phyloP scores from a whole-genome alignment of 2,888 invertebrate genomes.

The Petrolisthes manimaculis region DNA sequence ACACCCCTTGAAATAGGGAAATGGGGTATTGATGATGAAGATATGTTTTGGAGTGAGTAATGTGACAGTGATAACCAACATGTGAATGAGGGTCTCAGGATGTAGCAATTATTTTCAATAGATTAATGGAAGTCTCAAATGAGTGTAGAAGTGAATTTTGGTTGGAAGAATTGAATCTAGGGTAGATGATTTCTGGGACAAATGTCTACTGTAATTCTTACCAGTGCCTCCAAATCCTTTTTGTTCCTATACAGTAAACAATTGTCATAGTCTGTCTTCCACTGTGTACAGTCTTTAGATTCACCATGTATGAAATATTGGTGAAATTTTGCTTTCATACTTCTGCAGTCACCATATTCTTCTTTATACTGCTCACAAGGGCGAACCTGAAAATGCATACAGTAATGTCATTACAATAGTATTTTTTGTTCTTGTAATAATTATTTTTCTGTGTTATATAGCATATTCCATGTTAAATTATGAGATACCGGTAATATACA shows the following conservation, averaged over 20 bases:
- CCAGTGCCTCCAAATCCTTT: slow-evolving; percentile 78
- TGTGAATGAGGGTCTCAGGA: too few relatives aligned
- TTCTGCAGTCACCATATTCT: slow-evolving; percentile 85
- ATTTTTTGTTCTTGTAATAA: not conserved
- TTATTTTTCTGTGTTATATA: not conserved
- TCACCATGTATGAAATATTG: slow-evolving; percentile 88
- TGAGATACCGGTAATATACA: too few relatives aligned
- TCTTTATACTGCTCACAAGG: slow-evolving; percentile 84
- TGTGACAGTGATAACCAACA: too few relatives aligned
- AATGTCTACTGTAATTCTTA: slow-evolving; percentile 70
- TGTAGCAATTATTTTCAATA: too few relatives aligned
- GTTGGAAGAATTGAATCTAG: not conserved
- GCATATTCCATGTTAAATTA: too few relatives aligned
- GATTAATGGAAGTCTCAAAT: too few relatives aligned
- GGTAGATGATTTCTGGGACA: not conserved
- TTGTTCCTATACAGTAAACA: slow-evolving; percentile 79
- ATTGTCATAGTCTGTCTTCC: slow-evolving; percentile 83
- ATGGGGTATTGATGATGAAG: too few relatives aligned
- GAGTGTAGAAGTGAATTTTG: too few relatives aligned
- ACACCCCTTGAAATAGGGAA: too few relatives aligned
- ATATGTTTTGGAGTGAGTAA: too few relatives aligned
- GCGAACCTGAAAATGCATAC: slow-evolving; percentile 72
- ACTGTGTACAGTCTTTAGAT: slow-evolving; percentile 80
- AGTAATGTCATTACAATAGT: not conserved
- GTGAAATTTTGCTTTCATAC: slow-evolving; percentile 82